These are phyloP conservation scores for Illadopsis cleaveri DNA, from an alignment of 2,113 vertebrate species.

Conservation along the genomic window DNA sequence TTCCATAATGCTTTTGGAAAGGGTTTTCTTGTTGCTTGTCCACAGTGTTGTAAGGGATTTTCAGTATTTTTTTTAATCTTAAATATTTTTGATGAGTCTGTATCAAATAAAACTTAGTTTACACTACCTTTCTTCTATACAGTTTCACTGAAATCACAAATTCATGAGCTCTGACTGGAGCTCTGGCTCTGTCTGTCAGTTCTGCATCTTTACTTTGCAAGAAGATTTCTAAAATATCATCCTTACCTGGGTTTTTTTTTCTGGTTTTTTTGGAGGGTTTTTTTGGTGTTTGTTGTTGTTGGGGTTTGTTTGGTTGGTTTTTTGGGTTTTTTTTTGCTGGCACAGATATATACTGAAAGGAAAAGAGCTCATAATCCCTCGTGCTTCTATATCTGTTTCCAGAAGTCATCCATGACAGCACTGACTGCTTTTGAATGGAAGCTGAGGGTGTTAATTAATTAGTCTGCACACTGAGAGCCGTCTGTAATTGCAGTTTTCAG, in stretches of 20 bases:
- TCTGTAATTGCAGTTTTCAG: background rate
- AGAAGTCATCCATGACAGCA: background rate
- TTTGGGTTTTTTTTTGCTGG: background rate
- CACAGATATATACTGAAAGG: background rate
- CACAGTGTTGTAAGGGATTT: background rate
- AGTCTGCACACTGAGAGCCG: background rate
- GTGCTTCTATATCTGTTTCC: background rate
- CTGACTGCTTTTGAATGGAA: background rate
- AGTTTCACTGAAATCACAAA: background rate
- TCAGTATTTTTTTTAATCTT: background rate
- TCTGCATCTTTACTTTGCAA: background rate
- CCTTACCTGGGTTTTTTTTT: background rate
- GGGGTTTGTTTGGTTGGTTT: too few species aligned
- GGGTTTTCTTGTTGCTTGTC: background rate
- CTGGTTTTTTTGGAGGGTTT: background rate
- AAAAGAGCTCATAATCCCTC: background rate
- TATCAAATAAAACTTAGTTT: background rate
- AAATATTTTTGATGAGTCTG: background rate
- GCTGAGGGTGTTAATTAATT: constrained; percentile 19
- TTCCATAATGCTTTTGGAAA: background rate
- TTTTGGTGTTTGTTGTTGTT: background rate
- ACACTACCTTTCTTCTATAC: background rate
- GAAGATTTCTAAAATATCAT: background rate
- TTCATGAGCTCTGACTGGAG: background rate
- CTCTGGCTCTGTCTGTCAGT: background rate